phyloP scores from a whole-genome alignment of 1,140 invertebrate genomes.

The Drosophila azteca region DNA sequence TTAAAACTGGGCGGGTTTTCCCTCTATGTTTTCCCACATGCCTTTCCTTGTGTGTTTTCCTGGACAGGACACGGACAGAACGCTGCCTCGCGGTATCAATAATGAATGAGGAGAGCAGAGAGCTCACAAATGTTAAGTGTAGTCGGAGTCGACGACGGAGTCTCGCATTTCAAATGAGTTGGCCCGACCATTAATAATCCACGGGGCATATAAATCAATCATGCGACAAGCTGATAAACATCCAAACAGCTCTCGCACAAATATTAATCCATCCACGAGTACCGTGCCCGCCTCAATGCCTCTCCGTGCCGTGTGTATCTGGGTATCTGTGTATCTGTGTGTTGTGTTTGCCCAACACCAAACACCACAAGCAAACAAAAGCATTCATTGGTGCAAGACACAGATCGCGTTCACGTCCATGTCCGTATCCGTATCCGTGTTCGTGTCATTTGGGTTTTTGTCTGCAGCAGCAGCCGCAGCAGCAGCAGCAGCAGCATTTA shows the following conservation, averaged over 20 bases:
- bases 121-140: constrained; percentile 5
- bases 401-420: constrained; percentile 32
- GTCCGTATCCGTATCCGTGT: constrained; percentile 13
- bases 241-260: constrained; percentile 43
- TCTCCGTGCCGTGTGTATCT: constrained; percentile 5
- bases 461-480: constrained; percentile 13
- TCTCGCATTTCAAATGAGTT: constrained; percentile 67
- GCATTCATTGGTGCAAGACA: constrained; percentile 49
- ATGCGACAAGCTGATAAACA: constrained; percentile 77
- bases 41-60: not conserved
- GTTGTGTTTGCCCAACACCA: too few relatives aligned
- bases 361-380: constrained; percentile 28
- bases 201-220: constrained; percentile 72
- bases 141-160: constrained; percentile 14
- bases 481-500: constrained; percentile 42
- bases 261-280: constrained; percentile 13
- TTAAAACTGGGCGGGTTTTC: constrained; percentile 23
- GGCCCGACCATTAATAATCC: constrained; percentile 69
- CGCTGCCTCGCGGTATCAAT: constrained; percentile 41
- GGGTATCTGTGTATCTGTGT: not conserved
- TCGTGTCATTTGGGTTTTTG: constrained; percentile 57
- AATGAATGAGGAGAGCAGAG: constrained; percentile 53
- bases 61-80: not conserved
- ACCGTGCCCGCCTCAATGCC: too few relatives aligned
- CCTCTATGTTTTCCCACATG: constrained; percentile 9